Base-by-base conservation (phyloP, 2,888 invertebrate genomes). In the Spisula subtruncata region DNA sequence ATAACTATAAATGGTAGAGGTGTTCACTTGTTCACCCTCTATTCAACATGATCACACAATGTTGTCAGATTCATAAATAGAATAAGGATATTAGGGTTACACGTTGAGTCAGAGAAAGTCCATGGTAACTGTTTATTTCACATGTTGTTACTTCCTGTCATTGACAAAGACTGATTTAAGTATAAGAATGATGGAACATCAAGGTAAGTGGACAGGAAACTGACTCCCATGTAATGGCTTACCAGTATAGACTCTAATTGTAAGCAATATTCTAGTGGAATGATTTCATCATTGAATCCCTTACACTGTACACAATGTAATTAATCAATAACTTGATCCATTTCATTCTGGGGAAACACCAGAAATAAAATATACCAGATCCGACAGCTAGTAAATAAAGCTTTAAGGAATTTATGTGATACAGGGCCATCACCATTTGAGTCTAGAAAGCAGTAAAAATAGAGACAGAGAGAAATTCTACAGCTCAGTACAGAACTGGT, bases 371-470 rank as follows among this genome's bases (percentile, higher is more conserved):
- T 60, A 60, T n/a, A 12, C 25, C 60, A 25, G n/a, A 25, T 66
- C 16, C 1, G 75, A 75, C 75, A 75, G 75, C 32, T 6, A 75
- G 71, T 71, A 71, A 32, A 71, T 71, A 71, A 29, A 32, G 71
- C 71, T 71, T 8, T n/a, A n/a, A n/a, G n/a, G 29, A n/a, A n/a
- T 71, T 32, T 32, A 71, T 29, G 32, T 8, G 2, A 16, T n/a
- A 32, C 71, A 32, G 5, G 29, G 6, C 32, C 29, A 71, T 71
- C 0, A 71, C 71, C 0, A 6, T 8, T 71, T 32, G 71, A 32
- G 71, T 71, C 29, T 16, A 41, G 41, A 14, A 32, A 32, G 32
- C 71, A 71, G 71, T 71, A 32, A 71, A 71, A 29, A 29, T 14
- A 32, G 35, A 6, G 32, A 32, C 20, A 14, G 75, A 35, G 75